A percentile compares a stretch with the other conserved stretches of the same genome.
phyloP scores from a whole-genome alignment of 2,113 vertebrate species.

The Stomatorhinus ivindoensis region DNA sequence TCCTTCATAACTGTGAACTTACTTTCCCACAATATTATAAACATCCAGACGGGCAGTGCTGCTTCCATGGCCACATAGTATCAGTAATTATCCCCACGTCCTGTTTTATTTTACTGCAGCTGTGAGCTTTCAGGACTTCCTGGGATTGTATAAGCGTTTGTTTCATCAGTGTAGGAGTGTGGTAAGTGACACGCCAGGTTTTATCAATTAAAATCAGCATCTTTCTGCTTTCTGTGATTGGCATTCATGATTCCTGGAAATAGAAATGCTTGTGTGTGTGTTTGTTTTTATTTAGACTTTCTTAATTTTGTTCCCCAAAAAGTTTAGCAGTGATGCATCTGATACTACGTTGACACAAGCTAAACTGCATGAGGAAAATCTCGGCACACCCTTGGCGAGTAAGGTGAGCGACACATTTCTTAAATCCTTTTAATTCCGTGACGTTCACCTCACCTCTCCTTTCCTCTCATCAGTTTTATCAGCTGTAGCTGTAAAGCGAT shows the following conservation, averaged over 20 bases:
- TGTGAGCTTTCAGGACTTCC: constrained; percentile 52
- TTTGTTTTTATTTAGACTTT: not conserved
- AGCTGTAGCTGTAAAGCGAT: not conserved
- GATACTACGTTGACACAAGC: constrained; percentile 26
- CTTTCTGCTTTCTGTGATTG: not conserved
- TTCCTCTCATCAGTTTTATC: not conserved
- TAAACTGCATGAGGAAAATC: constrained; percentile 35
- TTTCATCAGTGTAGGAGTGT: constrained; percentile 55
- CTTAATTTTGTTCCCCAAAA: constrained; percentile 1
- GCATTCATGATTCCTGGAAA: not conserved
- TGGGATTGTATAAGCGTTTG: constrained; percentile 47
- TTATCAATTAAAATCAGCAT: not conserved
- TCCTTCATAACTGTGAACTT: not conserved
- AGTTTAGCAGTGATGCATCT: constrained; percentile 42
- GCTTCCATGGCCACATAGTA: not conserved
- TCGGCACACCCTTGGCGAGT: constrained; percentile 26
- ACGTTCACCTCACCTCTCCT: not conserved
- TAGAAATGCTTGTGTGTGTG: not conserved
- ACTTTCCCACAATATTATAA: not conserved
- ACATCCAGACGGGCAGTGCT: not conserved
- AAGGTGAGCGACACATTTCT: constrained; percentile 40
- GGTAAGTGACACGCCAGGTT: constrained; percentile 40
- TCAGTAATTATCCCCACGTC: not conserved
- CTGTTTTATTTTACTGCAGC: constrained; percentile 34
- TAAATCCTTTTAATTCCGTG: not conserved